Evolutionary conservation across 2,113 vertebrate genomes (phyloP).

Genomic region (Naja naja): DNA sequence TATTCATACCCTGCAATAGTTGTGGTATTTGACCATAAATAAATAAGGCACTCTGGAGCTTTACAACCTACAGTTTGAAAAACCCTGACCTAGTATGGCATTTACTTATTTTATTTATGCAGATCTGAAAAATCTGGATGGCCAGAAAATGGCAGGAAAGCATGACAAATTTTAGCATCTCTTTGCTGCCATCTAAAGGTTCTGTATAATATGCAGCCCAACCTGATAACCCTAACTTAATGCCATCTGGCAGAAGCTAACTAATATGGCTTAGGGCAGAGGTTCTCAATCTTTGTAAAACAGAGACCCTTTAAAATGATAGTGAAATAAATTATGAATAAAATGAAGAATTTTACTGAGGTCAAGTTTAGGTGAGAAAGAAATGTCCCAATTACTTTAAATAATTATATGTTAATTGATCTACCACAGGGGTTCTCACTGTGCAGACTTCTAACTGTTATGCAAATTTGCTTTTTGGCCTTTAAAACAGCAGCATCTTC

Average conservation of each 20-base stretch:
- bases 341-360: not conserved
- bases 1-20: not conserved
- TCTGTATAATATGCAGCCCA: not conserved
- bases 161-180: not conserved
- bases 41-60: not conserved
- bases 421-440: not conserved
- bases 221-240: not conserved
- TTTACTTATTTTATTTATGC: not conserved
- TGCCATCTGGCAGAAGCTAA: not conserved
- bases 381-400: not conserved
- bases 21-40: not conserved
- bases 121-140: not conserved
- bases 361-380: not conserved
- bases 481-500: not conserved
- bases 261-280: not conserved
- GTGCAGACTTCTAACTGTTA: not conserved
- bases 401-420: not conserved
- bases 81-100: not conserved
- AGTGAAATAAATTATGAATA: not conserved
- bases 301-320: not conserved
- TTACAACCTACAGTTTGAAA: not conserved
- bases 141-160: not conserved
- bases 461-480: not conserved
- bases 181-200: not conserved
- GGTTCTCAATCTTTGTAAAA: not conserved